Evolutionary conservation across 1,140 invertebrate genomes (phyloP).

Genomic region (Oryzaephilus surinamensis): DNA sequence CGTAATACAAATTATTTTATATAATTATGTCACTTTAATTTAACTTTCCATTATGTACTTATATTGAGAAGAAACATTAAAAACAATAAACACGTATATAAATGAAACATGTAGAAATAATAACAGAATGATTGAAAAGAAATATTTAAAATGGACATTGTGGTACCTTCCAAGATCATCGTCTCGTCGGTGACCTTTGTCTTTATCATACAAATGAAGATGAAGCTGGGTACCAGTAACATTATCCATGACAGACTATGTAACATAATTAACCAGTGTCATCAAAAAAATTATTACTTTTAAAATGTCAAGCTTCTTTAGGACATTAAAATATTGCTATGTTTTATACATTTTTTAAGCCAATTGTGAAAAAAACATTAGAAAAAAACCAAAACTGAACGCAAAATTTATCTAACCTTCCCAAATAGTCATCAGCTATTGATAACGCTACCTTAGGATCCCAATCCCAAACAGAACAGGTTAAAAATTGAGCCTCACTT

Average conservation of each 20-base stretch:
- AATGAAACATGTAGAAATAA: constrained; percentile 1
- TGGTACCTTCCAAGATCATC: constrained; percentile 72
- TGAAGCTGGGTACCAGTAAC: constrained; percentile 18
- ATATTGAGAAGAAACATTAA: too few relatives aligned
- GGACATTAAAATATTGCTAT: too few relatives aligned
- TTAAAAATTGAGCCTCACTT: constrained; percentile 56
- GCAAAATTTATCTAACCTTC: constrained; percentile 49
- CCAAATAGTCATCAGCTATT: constrained; percentile 74
- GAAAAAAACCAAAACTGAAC: constrained; percentile 6
- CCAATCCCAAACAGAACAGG: constrained; percentile 72
- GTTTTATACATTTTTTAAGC: constrained; percentile 7
- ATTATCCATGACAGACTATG: constrained; percentile 36
- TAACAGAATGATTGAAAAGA: constrained; percentile 5
- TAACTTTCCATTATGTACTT: too few relatives aligned
- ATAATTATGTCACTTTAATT: too few relatives aligned
- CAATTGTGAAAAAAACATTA: constrained; percentile 4
- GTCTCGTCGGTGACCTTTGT: constrained; percentile 62
- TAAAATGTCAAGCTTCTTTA: not conserved
- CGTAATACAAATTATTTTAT: too few relatives aligned
- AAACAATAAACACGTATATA: too few relatives aligned
- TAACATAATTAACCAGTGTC: constrained; percentile 32
- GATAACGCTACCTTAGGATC: constrained; percentile 70
- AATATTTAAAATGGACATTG: too few relatives aligned
- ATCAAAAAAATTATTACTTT: constrained; percentile 3
- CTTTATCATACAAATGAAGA: constrained; percentile 64